Conservation (phyloP, 2,888 invertebrate genomes). For the Agrochola lychnidis region DNA sequence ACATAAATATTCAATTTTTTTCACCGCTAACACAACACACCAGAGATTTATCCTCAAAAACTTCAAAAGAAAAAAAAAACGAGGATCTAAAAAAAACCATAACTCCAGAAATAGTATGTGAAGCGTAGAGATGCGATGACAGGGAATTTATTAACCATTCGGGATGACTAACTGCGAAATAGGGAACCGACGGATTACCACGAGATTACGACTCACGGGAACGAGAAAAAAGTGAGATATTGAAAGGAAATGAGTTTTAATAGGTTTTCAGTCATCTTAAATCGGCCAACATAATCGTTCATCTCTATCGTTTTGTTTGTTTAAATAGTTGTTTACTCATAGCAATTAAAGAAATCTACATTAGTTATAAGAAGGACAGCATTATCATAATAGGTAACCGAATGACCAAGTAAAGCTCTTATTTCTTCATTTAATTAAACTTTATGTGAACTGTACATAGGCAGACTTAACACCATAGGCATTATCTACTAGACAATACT, state of each 20-base stretch:
- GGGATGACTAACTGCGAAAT: constrained; percentile 86
- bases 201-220: constrained; percentile 27
- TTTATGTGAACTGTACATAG: neutral
- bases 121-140: constrained; percentile 82
- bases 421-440: neutral
- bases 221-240: constrained; percentile 44
- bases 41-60: constrained; percentile 69
- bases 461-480: neutral
- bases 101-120: constrained; percentile 82
- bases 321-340: neutral
- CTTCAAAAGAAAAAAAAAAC: constrained; percentile 50
- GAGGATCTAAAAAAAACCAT: constrained; percentile 67
- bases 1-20: constrained; percentile 49
- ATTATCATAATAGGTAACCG: neutral
- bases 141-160: constrained; percentile 89
- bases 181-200: constrained; percentile 72
- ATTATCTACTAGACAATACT: neutral
- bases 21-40: constrained; percentile 32
- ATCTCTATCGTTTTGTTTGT: neutral
- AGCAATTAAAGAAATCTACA: neutral
- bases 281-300: neutral
- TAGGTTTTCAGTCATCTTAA: neutral
- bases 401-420: neutral
- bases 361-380: neutral
- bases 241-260: constrained; percentile 14